phyloP scores from a whole-genome alignment of 1,140 invertebrate genomes.

The fruit fly (Drosophila melanogaster) region DNA sequence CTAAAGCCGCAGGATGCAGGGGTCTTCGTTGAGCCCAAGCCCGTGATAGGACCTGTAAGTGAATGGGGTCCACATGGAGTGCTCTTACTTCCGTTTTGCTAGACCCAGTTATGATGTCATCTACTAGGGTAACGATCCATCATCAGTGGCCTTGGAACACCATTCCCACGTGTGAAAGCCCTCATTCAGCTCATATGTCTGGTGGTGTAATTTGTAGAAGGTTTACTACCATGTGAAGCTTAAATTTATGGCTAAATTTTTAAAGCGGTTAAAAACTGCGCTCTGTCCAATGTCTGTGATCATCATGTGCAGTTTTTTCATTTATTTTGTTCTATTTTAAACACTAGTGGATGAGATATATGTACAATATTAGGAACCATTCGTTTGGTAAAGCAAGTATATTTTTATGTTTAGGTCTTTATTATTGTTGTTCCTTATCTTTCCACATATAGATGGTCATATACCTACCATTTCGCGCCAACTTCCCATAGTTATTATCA shows the following conservation, averaged over 20 bases:
- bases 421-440: background rate
- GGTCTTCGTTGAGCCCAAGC: slow-evolving; percentile 75
- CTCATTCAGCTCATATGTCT: slow-evolving; percentile 1
- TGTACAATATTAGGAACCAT: background rate
- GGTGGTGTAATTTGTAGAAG: background rate
- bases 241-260: background rate
- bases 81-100: background rate
- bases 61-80: background rate
- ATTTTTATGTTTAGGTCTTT: background rate
- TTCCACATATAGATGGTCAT: background rate
- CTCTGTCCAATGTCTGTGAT: too few species aligned
- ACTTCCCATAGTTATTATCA: slow-evolving; percentile 16
- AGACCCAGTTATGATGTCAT: slow-evolving; percentile 12
- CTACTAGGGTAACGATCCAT: slow-evolving; percentile 1
- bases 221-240: background rate
- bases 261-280: too few species aligned
- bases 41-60: slow-evolving; percentile 71
- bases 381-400: background rate
- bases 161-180: slow-evolving; percentile 3
- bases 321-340: too few species aligned
- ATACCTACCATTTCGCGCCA: slow-evolving; percentile 1
- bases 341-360: too few species aligned
- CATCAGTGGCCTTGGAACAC: slow-evolving; percentile 3
- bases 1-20: slow-evolving; percentile 68
- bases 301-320: too few species aligned